These are phyloP conservation scores for Phenganax subtilis DNA, from an alignment of 92 coral and sea anemone genomes.

Conservation along the genomic window DNA sequence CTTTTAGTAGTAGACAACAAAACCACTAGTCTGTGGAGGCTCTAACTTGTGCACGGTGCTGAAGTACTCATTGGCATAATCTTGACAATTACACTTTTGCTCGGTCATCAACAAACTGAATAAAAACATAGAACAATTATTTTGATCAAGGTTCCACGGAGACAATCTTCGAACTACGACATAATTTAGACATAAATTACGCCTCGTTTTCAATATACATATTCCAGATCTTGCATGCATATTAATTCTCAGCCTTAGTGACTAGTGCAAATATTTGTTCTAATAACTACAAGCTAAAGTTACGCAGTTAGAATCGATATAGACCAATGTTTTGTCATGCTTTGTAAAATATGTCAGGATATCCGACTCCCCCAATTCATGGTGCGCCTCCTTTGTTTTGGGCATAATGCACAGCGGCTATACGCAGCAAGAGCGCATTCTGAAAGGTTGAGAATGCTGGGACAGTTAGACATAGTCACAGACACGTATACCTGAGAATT, in stretches of 20 bases:
- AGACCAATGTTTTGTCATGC: background rate
- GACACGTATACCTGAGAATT: background rate
- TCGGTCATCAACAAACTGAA: too few species aligned
- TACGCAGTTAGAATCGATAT: constrained; percentile 9
- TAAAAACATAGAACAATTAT: too few species aligned
- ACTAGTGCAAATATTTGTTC: background rate
- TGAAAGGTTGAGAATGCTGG: constrained; percentile 2
- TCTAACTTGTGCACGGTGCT: too few species aligned
- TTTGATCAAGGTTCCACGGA: too few species aligned
- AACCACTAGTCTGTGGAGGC: too few species aligned
- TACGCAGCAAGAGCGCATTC: constrained; percentile 12
- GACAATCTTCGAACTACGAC: background rate
- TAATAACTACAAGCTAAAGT: constrained; percentile 2
- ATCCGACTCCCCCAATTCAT: constrained; percentile 10
- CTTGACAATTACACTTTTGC: too few species aligned
- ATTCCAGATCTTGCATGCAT: background rate
- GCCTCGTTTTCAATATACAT: background rate
- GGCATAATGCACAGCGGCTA: constrained; percentile 36
- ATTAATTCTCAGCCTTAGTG: background rate
- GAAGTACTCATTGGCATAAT: too few species aligned
- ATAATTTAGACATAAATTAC: background rate
- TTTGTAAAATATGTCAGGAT: background rate
- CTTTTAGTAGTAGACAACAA: too few species aligned
- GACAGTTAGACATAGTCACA: background rate
- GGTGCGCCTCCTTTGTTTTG: constrained; percentile 16